Evolutionary conservation across 92 coral and sea anemone genomes (phyloP), one percentile per base, ranked within the genome.

Genomic region (Muricea muricata): DNA sequence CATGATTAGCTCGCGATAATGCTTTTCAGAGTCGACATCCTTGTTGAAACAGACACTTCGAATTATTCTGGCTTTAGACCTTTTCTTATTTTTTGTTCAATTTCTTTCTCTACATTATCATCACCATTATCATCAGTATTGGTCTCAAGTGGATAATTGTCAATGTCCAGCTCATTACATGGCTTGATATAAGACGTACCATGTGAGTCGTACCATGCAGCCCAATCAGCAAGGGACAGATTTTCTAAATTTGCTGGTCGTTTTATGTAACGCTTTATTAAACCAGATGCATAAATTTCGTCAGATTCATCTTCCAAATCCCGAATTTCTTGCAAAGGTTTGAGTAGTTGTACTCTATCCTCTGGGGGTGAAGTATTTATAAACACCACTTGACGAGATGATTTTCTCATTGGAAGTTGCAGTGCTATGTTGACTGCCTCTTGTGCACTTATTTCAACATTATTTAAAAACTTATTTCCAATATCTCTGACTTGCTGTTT

Each of bases 381-480:
- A 56, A 88, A 88, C 46, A 88, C 65, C n/a, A 88, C 91, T 30
- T 88, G 35, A n/a, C 88, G 65, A 33, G 88, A 88, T 26, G 85
- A 77, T 69, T 78, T 76, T 29, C 84, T 75, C 85, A 88, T 84
- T 41, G 91, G 88, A 23, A 88, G 57, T 72, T 88, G 88, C 45
- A 88, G 82, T 30, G 58, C 75, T 20, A 88, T 73, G 65, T 88
- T 82, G 25, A 83, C 91, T 74, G 91, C 88, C 79, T 88, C 88
- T 78, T 88, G 91, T 31, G 88, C 86, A 65, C 81, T 76, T 30
- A 88, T 84, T 84, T 88, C 88, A 65, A 84, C 88, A 83, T 55
- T 61, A 69, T 84, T 88, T 25, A 84, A 47, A 88, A 88, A 84
- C 42, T 67, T 84, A 14, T 80, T 80, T 1, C 92, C 89, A 70